A percentile compares a stretch with the other conserved stretches of the same genome.
Conservation (phyloP, 92 coral and sea anemone species). For the Porites lobata region DNA sequence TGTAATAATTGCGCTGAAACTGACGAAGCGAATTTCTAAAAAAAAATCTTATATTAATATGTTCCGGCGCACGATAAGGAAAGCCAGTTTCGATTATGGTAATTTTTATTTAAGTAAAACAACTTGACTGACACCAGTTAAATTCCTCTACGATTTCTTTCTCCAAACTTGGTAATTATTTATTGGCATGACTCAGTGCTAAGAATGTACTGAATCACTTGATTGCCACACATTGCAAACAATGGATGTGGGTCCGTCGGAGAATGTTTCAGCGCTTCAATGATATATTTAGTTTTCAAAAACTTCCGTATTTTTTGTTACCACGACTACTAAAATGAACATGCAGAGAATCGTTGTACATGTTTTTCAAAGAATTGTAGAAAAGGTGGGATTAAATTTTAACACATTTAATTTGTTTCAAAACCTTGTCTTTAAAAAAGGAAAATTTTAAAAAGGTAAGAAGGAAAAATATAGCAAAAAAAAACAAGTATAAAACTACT, state of each 20-base stretch:
- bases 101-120: too few species aligned
- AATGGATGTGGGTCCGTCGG: neutral
- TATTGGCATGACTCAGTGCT: neutral
- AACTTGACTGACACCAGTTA: neutral
- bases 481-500: too few species aligned
- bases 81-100: neutral
- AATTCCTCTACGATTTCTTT: neutral
- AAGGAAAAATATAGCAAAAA: too few species aligned
- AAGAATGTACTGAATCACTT: neutral
- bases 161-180: slow-evolving; percentile 4
- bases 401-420: too few species aligned
- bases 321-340: slow-evolving; percentile 1
- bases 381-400: too few species aligned
- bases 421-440: too few species aligned
- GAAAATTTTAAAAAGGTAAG: too few species aligned
- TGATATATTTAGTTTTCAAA: neutral
- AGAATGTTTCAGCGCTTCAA: neutral
- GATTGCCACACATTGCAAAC: neutral
- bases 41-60: too few species aligned
- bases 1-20: too few species aligned
- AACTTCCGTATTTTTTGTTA: neutral
- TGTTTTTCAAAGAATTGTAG: neutral
- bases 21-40: too few species aligned
- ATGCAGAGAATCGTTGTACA: neutral
- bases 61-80: neutral